Percentiles rank a stretch among this genome's conserved stretches.
phyloP scores from a whole-genome alignment of 2,888 invertebrate genomes.

The Cataglyphis altisquamis region DNA sequence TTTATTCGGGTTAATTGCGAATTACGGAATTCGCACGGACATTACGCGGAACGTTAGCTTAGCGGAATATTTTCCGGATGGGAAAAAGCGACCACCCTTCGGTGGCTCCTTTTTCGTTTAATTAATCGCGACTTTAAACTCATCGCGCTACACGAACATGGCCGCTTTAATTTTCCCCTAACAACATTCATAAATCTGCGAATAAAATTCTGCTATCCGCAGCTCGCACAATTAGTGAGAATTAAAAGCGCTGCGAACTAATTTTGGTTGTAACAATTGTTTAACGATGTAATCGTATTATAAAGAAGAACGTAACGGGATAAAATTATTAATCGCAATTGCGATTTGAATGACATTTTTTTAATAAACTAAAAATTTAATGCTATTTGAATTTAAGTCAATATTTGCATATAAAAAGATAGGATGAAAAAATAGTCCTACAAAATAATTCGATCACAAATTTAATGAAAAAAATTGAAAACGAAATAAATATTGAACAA shows the following conservation, averaged over 20 bases:
- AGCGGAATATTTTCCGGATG: not conserved
- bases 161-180: slow-evolving; percentile 17
- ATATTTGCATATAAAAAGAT: not conserved
- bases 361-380: not conserved
- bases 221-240: slow-evolving; percentile 8
- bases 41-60: not conserved
- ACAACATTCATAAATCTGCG: slow-evolving; percentile 28
- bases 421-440: not conserved
- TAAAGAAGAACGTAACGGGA: not conserved
- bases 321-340: slow-evolving; percentile 9
- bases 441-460: not conserved
- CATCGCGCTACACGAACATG: not conserved
- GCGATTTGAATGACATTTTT: not conserved
- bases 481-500: too few species aligned
- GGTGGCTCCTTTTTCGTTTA: slow-evolving; percentile 19
- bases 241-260: not conserved
- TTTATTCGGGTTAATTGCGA: slow-evolving; percentile 26
- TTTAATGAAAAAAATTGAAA: not conserved
- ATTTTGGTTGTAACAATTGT: not conserved
- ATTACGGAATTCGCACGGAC: slow-evolving; percentile 2
- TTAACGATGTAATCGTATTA: slow-evolving; percentile 3
- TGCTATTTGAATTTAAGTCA: not conserved
- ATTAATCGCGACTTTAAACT: slow-evolving; percentile 34
- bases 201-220: slow-evolving; percentile 29
- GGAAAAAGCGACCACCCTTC: not conserved